A percentile compares a stretch with the other conserved stretches of the same genome.
Evolutionary conservation across 35 echinoderm and acorn worm genomes (phyloP).

Genomic region (Amphiura filiformis): DNA sequence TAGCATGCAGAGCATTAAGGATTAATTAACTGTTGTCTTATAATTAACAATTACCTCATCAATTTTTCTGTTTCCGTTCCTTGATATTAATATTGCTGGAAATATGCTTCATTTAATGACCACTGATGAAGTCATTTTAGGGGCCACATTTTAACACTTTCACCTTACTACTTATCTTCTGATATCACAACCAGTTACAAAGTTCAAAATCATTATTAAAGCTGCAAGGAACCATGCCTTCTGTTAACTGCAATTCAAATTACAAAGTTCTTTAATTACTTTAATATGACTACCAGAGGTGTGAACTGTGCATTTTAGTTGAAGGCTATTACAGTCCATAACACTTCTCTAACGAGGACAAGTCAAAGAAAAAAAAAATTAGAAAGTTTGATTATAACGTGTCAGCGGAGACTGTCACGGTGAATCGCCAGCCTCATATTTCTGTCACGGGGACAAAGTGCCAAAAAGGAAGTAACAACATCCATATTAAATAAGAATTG

Average conservation of each 20-base stretch:
- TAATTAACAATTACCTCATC: too few species aligned
- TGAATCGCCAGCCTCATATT: neutral
- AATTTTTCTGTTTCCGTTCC: too few species aligned
- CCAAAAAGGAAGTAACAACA: neutral
- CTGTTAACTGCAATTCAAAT: neutral
- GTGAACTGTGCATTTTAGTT: neutral
- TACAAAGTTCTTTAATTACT: neutral
- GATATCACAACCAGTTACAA: neutral
- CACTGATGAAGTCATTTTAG: neutral
- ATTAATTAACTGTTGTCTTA: too few species aligned
- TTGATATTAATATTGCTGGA: too few species aligned
- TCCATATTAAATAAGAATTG: conserved; percentile 15
- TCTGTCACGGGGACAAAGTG: neutral
- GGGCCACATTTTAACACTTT: neutral
- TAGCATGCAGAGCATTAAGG: too few species aligned
- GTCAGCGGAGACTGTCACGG: neutral
- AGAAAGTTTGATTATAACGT: neutral
- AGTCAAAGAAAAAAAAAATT: neutral
- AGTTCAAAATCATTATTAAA: neutral
- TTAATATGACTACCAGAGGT: neutral
- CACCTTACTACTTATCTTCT: neutral
- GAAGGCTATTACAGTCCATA: neutral
- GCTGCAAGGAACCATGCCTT: neutral
- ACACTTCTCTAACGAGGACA: neutral
- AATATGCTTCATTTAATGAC: neutral